Conservation (phyloP, 2,113 vertebrate species). For the Oncorhynchus keta region DNA sequence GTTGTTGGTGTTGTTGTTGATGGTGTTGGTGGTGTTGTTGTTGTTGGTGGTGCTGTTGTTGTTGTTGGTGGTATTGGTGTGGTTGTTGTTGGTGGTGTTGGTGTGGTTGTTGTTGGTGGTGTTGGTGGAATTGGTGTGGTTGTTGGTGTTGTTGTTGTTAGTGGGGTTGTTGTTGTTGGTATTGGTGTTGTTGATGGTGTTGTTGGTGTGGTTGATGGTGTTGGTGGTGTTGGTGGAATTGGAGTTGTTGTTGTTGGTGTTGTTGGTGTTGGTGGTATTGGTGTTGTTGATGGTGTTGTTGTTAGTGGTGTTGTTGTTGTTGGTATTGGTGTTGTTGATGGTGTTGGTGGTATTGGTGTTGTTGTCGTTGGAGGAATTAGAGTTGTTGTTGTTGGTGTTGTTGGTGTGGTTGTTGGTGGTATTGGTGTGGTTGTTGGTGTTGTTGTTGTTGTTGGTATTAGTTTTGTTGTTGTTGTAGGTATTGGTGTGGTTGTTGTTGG, state of each 20-base stretch:
- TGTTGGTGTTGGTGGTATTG: too few species aligned
- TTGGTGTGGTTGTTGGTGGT: too few species aligned
- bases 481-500: too few species aligned
- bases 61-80: fast-evolving
- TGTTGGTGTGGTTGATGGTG: not conserved
- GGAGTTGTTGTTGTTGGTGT: not conserved
- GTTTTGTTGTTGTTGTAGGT: fast-evolving
- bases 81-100: not conserved
- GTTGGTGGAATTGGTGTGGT: not conserved
- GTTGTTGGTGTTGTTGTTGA: fast-evolving
- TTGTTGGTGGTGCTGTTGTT: fast-evolving
- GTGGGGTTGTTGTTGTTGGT: not conserved
- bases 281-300: too few species aligned
- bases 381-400: too few species aligned
- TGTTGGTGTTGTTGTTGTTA: not conserved
- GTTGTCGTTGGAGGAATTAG: too few species aligned
- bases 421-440: too few species aligned
- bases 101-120: too few species aligned
- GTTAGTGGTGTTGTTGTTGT: too few species aligned
- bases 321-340: too few species aligned
- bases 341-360: too few species aligned
- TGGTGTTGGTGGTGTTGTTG: fast-evolving
- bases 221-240: not conserved
- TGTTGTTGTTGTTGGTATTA: fast-evolving
- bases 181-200: slow-evolving; percentile 14